Percentiles rank a stretch among this genome's conserved stretches.
These are phyloP conservation scores for Aphis gossypii DNA, from an alignment of 1,140 invertebrate species.

Conservation along the genomic window DNA sequence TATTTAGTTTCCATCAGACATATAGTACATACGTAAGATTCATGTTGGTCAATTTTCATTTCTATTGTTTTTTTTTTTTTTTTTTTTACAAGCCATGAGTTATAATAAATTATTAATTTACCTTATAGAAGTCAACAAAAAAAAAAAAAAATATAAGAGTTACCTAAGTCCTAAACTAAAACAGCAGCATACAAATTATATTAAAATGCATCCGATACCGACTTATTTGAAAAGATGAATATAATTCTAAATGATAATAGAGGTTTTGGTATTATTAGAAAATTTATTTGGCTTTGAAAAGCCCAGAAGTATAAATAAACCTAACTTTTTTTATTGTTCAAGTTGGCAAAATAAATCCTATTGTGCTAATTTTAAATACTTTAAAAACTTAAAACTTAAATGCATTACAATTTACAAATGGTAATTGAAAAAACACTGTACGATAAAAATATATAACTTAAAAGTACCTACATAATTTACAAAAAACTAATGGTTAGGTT, in stretches of 20 bases:
- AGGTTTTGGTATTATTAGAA: not conserved
- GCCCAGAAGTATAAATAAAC: not conserved
- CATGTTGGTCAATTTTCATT: not conserved
- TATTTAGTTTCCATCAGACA: not conserved
- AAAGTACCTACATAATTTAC: not conserved
- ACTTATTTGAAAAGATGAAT: not conserved
- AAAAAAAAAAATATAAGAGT: not conserved
- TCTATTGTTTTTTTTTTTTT: not conserved
- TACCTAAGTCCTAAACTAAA: no score
- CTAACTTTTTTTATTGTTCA: not conserved
- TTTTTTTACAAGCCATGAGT: not conserved
- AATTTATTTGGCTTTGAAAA: not conserved
- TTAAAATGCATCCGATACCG: not conserved
- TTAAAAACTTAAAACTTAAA: not conserved
- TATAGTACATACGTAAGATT: not conserved
- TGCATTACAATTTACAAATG: not conserved
- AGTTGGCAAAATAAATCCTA: not conserved
- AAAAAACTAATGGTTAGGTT: not conserved
- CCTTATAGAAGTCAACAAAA: not conserved
- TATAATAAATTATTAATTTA: not conserved
- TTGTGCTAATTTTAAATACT: not conserved
- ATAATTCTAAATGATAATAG: not conserved
- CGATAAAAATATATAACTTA: not conserved
- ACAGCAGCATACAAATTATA: not conserved
- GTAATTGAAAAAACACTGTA: not conserved